Percentiles rank a stretch among this genome's conserved stretches.
These are phyloP conservation scores for Brachirus orientalis DNA, from an alignment of 2,113 vertebrate species.

Conservation along the genomic window DNA sequence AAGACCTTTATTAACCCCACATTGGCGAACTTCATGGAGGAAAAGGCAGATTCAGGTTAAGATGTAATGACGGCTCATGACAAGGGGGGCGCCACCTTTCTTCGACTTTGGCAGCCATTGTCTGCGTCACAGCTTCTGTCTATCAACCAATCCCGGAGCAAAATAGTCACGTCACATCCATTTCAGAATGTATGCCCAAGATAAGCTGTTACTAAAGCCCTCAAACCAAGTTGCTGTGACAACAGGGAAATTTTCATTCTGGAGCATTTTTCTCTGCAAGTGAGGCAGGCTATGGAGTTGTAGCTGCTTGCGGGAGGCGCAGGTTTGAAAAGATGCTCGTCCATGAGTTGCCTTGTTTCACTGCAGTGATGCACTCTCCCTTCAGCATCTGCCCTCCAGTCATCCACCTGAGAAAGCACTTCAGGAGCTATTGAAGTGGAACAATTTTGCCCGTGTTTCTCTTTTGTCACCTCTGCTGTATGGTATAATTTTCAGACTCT, in stretches of 20 bases:
- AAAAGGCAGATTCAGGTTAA: conserved; percentile 28
- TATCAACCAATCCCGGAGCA: conserved; percentile 35
- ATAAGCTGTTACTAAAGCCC: conserved; percentile 42
- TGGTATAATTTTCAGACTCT: conserved; percentile 30
- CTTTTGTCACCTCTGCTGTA: conserved; percentile 45
- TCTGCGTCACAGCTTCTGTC: conserved; percentile 23
- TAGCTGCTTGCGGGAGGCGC: conserved; percentile 31
- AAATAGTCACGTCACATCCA: conserved; percentile 37
- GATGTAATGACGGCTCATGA: conserved; percentile 13
- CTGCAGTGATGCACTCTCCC: conserved; percentile 34
- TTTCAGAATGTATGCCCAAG: conserved; percentile 23
- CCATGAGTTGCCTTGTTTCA: conserved; percentile 43
- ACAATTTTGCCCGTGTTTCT: conserved; percentile 35
- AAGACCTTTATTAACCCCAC: conserved; percentile 6
- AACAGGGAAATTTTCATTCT: conserved; percentile 64
- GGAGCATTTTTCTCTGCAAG: conserved; percentile 27
- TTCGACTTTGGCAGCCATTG: conserved; percentile 39
- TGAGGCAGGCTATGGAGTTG: conserved; percentile 41
- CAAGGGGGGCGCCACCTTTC: conserved; percentile 1
- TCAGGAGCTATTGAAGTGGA: conserved; percentile 51
- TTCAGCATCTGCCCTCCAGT: conserved; percentile 55
- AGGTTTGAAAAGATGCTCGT: conserved; percentile 34
- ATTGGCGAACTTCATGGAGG: neutral
- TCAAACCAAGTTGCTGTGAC: conserved; percentile 28
- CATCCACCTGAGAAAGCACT: conserved; percentile 55